Evolutionary conservation across 2,888 invertebrate species (phyloP).

Genomic region (Drosophila pegasa): DNA sequence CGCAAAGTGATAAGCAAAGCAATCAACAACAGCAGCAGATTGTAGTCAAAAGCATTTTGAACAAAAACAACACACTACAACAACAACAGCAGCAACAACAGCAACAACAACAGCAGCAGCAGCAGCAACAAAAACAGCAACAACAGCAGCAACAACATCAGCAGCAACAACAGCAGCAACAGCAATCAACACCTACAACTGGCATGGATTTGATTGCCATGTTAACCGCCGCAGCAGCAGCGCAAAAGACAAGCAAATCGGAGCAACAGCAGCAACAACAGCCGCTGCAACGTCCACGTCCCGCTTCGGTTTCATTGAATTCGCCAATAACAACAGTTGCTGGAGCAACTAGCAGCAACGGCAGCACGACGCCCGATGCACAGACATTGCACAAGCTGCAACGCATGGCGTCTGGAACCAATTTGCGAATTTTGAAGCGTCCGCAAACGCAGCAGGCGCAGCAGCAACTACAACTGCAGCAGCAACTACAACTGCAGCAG

Average conservation of each 20-base stretch:
- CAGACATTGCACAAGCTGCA: constrained; percentile 65
- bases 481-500: constrained; percentile 46
- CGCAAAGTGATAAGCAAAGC: constrained; percentile 78
- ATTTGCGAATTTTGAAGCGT: constrained; percentile 75
- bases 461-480: constrained; percentile 32
- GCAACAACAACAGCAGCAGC: constrained; percentile 40
- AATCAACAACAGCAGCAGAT: constrained; percentile 53
- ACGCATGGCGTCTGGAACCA: constrained; percentile 81
- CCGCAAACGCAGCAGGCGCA: constrained; percentile 71
- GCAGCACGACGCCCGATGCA: constrained; percentile 37
- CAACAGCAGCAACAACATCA: constrained; percentile 48
- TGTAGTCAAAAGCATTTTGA: constrained; percentile 58
- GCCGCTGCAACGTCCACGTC: constrained; percentile 61
- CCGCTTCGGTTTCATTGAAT: constrained; percentile 71
- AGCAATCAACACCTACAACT: constrained; percentile 47
- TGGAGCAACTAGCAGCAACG: constrained; percentile 30
- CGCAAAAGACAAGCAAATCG: constrained; percentile 50
- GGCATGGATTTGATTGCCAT: constrained; percentile 75
- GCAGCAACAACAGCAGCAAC: constrained; percentile 39
- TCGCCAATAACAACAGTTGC: constrained; percentile 29
- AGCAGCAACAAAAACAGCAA: constrained; percentile 42
- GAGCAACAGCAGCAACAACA: constrained; percentile 39
- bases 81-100: constrained; percentile 39
- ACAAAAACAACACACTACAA: constrained; percentile 38
- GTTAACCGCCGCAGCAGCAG: constrained; percentile 71